Percentiles rank a stretch among this genome's conserved stretches.
phyloP scores from a whole-genome alignment of 2,113 vertebrate genomes.

The Thinocorus orbignyianus region DNA sequence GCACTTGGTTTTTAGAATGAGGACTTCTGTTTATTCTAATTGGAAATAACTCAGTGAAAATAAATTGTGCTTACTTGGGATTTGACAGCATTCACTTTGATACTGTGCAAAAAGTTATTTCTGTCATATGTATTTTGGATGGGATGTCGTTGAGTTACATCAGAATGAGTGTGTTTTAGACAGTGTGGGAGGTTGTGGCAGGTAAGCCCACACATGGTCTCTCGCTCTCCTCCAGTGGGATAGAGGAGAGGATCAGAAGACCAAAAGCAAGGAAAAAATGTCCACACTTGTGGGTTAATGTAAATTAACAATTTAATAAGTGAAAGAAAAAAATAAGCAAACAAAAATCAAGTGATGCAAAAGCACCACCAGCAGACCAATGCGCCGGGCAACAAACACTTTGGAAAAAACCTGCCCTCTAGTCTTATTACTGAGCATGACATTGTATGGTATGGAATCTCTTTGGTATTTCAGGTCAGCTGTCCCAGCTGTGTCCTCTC shows the following conservation, averaged over 20 bases:
- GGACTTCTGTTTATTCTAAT: not conserved
- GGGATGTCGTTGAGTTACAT: not conserved
- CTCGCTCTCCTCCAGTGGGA: too few relatives aligned
- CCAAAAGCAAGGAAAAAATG: not conserved
- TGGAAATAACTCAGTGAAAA: not conserved
- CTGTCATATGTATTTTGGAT: not conserved
- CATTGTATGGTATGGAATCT: not conserved
- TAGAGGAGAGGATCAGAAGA: not conserved
- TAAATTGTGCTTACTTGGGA: not conserved
- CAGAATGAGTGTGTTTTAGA: not conserved
- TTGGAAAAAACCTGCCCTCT: not conserved
- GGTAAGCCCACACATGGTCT: not conserved
- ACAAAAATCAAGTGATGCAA: not conserved
- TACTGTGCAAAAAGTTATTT: not conserved
- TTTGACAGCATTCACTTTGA: not conserved
- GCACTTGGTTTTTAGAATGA: not conserved
- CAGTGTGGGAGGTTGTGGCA: not conserved
- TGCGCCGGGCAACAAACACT: not conserved
- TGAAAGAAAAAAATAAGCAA: not conserved
- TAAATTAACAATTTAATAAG: not conserved
- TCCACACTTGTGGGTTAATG: not conserved
- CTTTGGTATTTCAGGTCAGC: conserved; percentile 48
- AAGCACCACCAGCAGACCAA: not conserved
- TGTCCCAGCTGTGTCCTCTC: conserved; percentile 53
- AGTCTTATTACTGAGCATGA: not conserved